Base-by-base conservation (phyloP, 2,888 invertebrate genomes). In the Drosophila eohydei region DNA sequence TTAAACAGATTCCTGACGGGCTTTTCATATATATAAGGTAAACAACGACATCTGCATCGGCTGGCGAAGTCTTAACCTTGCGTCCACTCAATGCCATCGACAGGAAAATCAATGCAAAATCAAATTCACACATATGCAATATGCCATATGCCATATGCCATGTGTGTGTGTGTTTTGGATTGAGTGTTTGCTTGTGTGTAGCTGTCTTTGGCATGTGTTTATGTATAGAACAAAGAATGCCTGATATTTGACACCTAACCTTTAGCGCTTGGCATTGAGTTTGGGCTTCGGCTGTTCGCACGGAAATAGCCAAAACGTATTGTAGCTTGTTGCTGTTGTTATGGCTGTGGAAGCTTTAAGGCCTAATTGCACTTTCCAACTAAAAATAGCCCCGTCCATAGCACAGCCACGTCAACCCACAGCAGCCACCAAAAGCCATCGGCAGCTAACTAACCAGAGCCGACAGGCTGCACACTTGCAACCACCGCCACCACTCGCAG, bases 71-170 rank as follows among this genome's bases (percentile, higher is more conserved):
- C 78, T 56, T 54, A 57, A 40, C 65, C 71, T 77, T 66, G 71
- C 32, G 71, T 50, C 44, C 72, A 57, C 43, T 66, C 57, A 56
- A 54, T 57, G 68, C 44, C 61, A 55, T 30, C 55, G 28, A 48
- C 52, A 41, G 67, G 62, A 81, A 84, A 81, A 81, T 81, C 85
- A 84, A 81, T 81, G 74, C 65, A 64, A 72, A 74, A 71, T 66
- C 63, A 72, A 78, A 74, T 44, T 50, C 59, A 54, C 70, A 70
- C 70, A 61, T 21, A 41, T 54, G 38, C 50, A 46, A 28, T 21
- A 21, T 21, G 21, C 21, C 21, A 21, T 21, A 21, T 21, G 21
- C 21, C 21, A 21, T 21, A 21, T 21, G 7, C 48, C 14, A 38
- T 21, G 9, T 46, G 36, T 54, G 21, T 40, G 34, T 54, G 46